Evolutionary conservation across 37 sponge, comb jelly and placozoan species (phyloP), one percentile per base, ranked within the genome.

Genomic region (Theonella swinhoei): DNA sequence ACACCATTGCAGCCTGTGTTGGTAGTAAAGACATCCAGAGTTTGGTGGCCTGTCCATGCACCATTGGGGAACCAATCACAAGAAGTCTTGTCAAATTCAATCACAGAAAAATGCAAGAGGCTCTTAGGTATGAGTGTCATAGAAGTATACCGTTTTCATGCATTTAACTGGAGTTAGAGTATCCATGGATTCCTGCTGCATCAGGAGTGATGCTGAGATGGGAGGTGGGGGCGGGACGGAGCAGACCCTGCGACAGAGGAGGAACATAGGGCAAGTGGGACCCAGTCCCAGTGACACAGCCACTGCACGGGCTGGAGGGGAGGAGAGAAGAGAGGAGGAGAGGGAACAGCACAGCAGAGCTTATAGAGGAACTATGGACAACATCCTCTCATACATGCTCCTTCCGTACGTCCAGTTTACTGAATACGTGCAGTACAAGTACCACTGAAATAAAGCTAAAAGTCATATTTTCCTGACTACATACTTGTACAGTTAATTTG

Each of bases 1-100:
- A 41, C 60, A 88, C 89, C 47, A 77, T 88, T 20, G 78, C 79
- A 14, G 83, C 78, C 3, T 88, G 89, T 70, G 70, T 82, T n/a
- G 89, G 83, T 34, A 63, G 66, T 2, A 64, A 63, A 68, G 89
- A 82, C 60, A 63, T 58, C 61, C 66, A 88, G 35, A 83, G 78
- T 70, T 34, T 82, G 88, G 54, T 88, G 36, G 29, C 83, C 30
- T 80, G 83, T 59, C 88, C 88, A 1, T 59, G 81, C 70, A 88
- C 77, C 43, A 68, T 81, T 41, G 77, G 83, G 28, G 62, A 64
- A 43, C 64, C 63, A 22, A 1, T 35, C 0, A 39, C 40, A 0
- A 32, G 64, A 1, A 63, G 2, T 11, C 62, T 82, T 37, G 65
- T 72, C 14, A 82, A 73, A 32, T 82, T 42, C 65, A 64, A 26